phyloP scores from a whole-genome alignment of 92 coral and sea anemone species.

The Palythoa caribaeorum region DNA sequence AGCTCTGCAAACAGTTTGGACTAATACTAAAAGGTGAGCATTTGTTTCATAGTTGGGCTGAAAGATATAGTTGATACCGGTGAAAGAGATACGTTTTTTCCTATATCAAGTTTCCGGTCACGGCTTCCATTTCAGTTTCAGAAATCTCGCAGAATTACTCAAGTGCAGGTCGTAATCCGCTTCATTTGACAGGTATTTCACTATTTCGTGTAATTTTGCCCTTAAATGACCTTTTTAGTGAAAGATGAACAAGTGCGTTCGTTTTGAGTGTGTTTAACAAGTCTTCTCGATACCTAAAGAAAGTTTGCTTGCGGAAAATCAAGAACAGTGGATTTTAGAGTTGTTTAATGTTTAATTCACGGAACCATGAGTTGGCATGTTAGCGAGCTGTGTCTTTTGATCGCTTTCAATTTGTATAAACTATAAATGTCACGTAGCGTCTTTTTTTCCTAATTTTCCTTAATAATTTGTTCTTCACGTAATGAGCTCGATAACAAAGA shows the following conservation, averaged over 20 bases:
- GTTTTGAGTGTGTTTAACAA: not conserved
- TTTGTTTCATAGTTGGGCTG: slow-evolving; percentile 12
- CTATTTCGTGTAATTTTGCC: not conserved
- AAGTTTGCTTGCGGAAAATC: not conserved
- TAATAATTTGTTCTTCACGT: not conserved
- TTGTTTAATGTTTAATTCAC: not conserved
- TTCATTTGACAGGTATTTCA: slow-evolving; percentile 21
- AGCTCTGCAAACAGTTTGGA: not conserved
- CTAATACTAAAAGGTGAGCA: not conserved
- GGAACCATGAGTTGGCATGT: slow-evolving; percentile 45
- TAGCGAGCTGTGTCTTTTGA: slow-evolving; percentile 10
- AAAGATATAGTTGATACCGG: slow-evolving; percentile 6
- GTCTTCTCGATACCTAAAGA: not conserved
- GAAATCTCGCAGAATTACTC: not conserved
- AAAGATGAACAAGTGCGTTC: not conserved
- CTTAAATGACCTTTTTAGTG: not conserved
- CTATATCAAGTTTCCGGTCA: slow-evolving; percentile 20
- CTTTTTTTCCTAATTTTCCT: too few species aligned
- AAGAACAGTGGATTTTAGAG: not conserved
- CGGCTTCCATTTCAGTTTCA: slow-evolving; percentile 17
- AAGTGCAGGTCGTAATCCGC: slow-evolving; percentile 15
- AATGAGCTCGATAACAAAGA: not conserved
- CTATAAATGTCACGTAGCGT: not conserved
- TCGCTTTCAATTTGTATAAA: not conserved
- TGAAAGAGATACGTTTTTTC: slow-evolving; percentile 27